Evolutionary conservation across 2,113 vertebrate species (phyloP).

Genomic region (Cynocephalus volans): DNA sequence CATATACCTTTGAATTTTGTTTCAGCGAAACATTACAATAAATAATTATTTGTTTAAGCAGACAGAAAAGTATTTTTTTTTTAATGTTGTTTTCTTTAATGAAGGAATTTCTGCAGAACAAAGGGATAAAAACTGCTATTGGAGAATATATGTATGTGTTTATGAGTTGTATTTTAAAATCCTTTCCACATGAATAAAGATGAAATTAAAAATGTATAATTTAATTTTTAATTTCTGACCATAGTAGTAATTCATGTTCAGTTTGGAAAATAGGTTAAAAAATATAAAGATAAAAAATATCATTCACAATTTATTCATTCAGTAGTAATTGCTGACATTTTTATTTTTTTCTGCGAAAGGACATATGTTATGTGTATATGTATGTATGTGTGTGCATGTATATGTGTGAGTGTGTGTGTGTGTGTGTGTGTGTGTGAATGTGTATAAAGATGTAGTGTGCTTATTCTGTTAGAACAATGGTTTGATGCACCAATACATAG

Average conservation of each 20-base stretch:
- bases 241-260: not conserved
- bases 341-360: not conserved
- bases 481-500: not conserved
- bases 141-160: not conserved
- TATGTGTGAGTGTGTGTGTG: not conserved
- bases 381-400: not conserved
- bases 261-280: not conserved
- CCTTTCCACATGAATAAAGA: not conserved
- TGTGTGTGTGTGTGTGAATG: not conserved
- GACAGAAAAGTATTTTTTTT: not conserved
- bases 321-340: not conserved
- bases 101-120: not conserved
- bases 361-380: not conserved
- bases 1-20: not conserved
- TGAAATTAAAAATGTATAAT: not conserved
- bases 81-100: not conserved
- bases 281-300: not conserved
- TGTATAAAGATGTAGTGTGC: not conserved
- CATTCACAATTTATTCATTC: not conserved
- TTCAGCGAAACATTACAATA: not conserved
- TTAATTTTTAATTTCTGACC: not conserved
- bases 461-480: not conserved
- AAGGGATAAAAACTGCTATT: not conserved
- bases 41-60: not conserved
- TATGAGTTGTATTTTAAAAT: not conserved